phyloP scores from a whole-genome alignment of 2,113 vertebrate genomes.

The Gymnocephalus cernua region DNA sequence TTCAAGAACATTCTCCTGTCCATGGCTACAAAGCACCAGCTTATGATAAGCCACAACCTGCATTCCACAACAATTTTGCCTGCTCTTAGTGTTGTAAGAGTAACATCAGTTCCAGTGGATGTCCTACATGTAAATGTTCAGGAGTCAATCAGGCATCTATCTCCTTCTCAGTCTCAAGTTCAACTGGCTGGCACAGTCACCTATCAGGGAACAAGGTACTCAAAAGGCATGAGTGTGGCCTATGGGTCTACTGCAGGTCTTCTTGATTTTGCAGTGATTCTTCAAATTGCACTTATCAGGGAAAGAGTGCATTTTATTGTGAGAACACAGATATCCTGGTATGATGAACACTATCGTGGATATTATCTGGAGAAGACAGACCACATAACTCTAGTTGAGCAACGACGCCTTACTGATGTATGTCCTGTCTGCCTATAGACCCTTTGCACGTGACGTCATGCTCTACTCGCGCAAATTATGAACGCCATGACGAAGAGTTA shows the following conservation, averaged over 20 bases:
- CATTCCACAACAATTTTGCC: slow-evolving; percentile 12
- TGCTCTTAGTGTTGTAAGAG: not conserved
- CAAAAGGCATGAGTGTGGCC: slow-evolving; percentile 11
- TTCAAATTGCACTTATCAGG: not conserved
- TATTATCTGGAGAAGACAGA: slow-evolving; percentile 3
- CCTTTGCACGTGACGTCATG: too few species aligned
- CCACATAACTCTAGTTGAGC: not conserved
- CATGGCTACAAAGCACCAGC: not conserved
- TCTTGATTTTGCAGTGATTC: slow-evolving; percentile 9
- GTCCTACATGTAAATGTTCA: slow-evolving; percentile 2
- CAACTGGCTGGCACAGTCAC: slow-evolving; percentile 1
- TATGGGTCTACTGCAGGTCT: not conserved
- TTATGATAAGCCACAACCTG: slow-evolving; percentile 1
- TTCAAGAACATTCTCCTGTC: not conserved
- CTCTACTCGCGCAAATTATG: too few species aligned
- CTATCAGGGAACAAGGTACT: not conserved
- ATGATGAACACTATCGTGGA: slow-evolving; percentile 9
- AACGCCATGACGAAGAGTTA: too few species aligned
- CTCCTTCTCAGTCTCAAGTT: not conserved
- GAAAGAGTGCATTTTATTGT: slow-evolving; percentile 1
- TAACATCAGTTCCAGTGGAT: not conserved
- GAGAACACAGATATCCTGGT: slow-evolving; percentile 1
- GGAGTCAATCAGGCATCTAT: not conserved
- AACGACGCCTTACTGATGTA: not conserved
- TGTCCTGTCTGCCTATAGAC: slow-evolving; percentile 10